Evolutionary conservation across 2,797 vertebrate species (phyloP).

Genomic region (Neostethus bicornis): DNA sequence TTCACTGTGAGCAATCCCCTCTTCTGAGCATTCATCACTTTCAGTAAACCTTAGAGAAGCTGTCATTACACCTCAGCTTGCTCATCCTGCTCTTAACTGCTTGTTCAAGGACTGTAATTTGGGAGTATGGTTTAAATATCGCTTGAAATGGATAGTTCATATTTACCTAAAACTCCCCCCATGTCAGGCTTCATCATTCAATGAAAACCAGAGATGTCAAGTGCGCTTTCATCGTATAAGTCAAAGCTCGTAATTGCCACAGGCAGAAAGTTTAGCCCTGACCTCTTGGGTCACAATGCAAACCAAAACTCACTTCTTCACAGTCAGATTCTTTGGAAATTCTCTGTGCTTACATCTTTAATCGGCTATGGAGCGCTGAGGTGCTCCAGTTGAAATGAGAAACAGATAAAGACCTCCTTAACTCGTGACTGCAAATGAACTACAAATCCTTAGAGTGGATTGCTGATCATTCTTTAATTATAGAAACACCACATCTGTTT

Average conservation of each 20-base stretch:
- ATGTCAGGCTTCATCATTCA: constrained; percentile 50
- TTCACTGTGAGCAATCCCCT: constrained; percentile 70
- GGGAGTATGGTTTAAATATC: constrained; percentile 82
- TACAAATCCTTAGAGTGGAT: constrained; percentile 75
- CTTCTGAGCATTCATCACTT: constrained; percentile 77
- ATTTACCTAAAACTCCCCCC: constrained; percentile 76
- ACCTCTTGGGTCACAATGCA: constrained; percentile 79
- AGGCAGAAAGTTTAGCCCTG: constrained; percentile 71
- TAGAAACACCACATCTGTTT: constrained; percentile 62
- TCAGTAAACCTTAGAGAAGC: constrained; percentile 79
- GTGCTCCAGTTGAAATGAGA: constrained; percentile 74
- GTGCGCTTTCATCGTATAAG: constrained; percentile 54
- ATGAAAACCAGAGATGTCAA: constrained; percentile 54
- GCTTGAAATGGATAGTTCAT: constrained; percentile 75
- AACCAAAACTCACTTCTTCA: constrained; percentile 70
- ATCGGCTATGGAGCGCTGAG: constrained; percentile 69
- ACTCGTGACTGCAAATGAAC: constrained; percentile 73
- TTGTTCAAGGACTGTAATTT: constrained; percentile 79
- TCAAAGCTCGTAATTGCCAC: constrained; percentile 73
- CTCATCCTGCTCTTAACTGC: constrained; percentile 70
- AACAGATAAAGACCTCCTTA: constrained; percentile 78
- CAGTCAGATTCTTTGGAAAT: constrained; percentile 67
- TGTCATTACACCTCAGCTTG: constrained; percentile 76
- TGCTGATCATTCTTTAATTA: constrained; percentile 73
- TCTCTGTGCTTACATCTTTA: constrained; percentile 75